Percentiles rank a stretch among this genome's conserved stretches.
These are phyloP conservation scores for Dreissena polymorpha DNA, from an alignment of 1,140 invertebrate genomes.

Conservation along the genomic window DNA sequence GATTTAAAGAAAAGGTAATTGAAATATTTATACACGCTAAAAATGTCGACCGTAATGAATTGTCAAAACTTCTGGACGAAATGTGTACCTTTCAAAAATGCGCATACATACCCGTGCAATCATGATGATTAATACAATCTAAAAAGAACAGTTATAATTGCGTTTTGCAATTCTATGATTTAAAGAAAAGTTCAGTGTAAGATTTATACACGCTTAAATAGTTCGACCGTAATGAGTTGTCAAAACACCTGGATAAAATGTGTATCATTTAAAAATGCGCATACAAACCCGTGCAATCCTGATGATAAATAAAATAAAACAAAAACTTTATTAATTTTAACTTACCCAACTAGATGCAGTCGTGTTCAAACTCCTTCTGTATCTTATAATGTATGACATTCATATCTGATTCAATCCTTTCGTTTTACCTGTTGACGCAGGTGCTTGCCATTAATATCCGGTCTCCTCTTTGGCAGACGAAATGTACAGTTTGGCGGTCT, in stretches of 20 bases:
- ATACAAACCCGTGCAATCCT: neutral
- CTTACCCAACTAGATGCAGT: no score
- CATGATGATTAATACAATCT: neutral
- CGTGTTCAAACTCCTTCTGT: no score
- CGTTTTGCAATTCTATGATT: no score
- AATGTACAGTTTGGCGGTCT: conserved; percentile 85
- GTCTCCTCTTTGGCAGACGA: conserved; percentile 6
- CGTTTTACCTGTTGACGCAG: neutral
- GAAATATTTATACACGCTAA: neutral
- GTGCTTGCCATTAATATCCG: conserved; percentile 23
- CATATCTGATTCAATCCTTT: neutral
- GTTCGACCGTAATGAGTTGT: neutral
- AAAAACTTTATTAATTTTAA: neutral
- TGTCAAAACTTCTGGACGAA: neutral
- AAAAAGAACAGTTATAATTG: no score
- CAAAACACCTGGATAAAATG: conserved; percentile 12
- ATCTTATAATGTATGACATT: neutral
- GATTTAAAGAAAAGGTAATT: no score
- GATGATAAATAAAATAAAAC: neutral
- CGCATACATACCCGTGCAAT: neutral
- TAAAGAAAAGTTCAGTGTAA: no score
- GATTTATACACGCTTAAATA: neutral
- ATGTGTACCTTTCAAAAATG: conserved; percentile 49
- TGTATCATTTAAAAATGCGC: conserved; percentile 35
- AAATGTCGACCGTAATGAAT: neutral